Conservation (phyloP, 2,888 invertebrate species). For the Helobdella robusta region DNA sequence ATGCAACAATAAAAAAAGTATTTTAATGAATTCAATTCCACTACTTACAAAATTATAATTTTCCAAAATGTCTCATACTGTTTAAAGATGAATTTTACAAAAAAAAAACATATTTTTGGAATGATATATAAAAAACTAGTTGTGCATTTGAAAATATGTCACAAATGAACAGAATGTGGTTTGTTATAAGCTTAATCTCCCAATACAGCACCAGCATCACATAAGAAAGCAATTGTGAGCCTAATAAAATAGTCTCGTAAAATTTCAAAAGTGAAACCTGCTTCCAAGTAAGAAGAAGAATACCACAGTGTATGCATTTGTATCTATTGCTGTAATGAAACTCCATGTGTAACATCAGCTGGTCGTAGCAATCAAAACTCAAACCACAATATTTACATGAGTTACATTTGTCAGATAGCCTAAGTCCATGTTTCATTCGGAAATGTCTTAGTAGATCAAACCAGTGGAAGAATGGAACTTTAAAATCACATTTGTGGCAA, state of each 20-base stretch:
- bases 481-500: constrained; percentile 30
- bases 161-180: too few relatives aligned
- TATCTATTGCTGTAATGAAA: constrained; percentile 34
- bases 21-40: too few relatives aligned
- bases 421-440: constrained; percentile 26
- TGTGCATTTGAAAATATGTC: too few relatives aligned
- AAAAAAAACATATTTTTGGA: too few relatives aligned
- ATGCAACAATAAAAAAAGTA: too few relatives aligned
- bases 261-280: constrained; percentile 21
- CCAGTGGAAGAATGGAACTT: constrained; percentile 29
- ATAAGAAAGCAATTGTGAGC: background rate
- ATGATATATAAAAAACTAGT: too few relatives aligned
- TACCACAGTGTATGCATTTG: constrained; percentile 35
- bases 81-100: too few relatives aligned
- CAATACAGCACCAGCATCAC: too few relatives aligned
- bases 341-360: constrained; percentile 29
- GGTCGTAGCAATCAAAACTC: constrained; percentile 29
- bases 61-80: too few relatives aligned
- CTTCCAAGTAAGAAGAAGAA: constrained; percentile 32
- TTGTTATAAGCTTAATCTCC: too few relatives aligned
- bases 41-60: too few relatives aligned
- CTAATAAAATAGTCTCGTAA: background rate
- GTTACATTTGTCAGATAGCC: constrained; percentile 10
- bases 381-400: constrained; percentile 32
- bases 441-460: constrained; percentile 34